Conservation (phyloP, 2,888 invertebrate species). For the Cantharis lateralis region DNA sequence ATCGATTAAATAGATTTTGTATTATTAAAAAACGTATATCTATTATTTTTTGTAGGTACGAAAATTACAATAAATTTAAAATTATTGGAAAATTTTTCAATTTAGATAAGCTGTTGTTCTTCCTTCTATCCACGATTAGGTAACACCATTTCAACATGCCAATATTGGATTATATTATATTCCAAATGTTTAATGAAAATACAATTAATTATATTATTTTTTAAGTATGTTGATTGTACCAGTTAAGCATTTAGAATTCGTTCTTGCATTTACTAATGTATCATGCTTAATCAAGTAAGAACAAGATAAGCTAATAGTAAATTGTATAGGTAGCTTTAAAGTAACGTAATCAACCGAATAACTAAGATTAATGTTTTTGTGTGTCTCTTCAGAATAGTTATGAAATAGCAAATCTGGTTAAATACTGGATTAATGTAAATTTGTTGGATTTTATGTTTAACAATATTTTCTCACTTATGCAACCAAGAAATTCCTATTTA, state of each 20-base stretch:
- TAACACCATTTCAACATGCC: background rate
- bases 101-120: too few species aligned
- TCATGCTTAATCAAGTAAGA: constrained; percentile 7
- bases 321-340: constrained; percentile 4
- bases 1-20: constrained; percentile 5
- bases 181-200: too few species aligned
- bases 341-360: constrained; percentile 17
- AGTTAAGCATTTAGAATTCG: background rate
- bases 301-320: constrained; percentile 14
- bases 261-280: background rate
- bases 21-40: too few species aligned
- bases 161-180: background rate
- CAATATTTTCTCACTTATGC: background rate
- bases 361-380: constrained; percentile 15
- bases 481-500: background rate
- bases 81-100: background rate
- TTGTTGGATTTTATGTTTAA: background rate
- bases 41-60: too few species aligned
- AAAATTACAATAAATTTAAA: background rate
- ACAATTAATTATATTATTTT: background rate
- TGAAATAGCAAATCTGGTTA: background rate
- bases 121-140: too few species aligned
- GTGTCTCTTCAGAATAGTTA: background rate
- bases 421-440: background rate
- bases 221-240: background rate